Percentiles rank a stretch among this genome's conserved stretches.
These are phyloP conservation scores for Meloe dianella DNA, from an alignment of 2,888 invertebrate species.

Conservation along the genomic window DNA sequence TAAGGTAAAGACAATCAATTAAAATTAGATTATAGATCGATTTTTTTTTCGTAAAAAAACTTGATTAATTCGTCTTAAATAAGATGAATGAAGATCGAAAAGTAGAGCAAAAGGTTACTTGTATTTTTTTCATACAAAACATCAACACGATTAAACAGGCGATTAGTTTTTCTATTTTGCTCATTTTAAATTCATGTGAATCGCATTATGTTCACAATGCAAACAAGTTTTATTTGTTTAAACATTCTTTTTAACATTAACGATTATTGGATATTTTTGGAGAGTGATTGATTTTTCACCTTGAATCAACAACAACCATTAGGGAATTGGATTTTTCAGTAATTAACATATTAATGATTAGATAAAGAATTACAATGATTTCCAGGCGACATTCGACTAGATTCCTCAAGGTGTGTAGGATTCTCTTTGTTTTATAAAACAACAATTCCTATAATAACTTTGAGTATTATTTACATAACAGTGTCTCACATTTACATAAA, in stretches of 20 bases:
- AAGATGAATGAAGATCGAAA: not conserved
- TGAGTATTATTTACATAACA: not conserved
- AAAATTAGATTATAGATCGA: too few relatives aligned
- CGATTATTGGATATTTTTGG: not conserved
- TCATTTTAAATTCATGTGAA: not conserved
- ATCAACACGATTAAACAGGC: too few relatives aligned
- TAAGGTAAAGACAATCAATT: not conserved
- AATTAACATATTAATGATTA: not conserved
- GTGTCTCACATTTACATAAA: conserved; percentile 3
- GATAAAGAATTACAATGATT: too few relatives aligned
- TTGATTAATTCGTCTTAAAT: too few relatives aligned
- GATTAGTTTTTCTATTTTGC: not conserved
- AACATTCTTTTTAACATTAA: not conserved
- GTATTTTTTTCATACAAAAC: too few relatives aligned
- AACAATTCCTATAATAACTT: not conserved
- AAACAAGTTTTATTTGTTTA: not conserved
- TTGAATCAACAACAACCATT: not conserved
- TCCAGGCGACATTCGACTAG: not conserved
- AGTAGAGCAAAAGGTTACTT: conserved; percentile 21
- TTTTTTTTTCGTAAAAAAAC: too few relatives aligned
- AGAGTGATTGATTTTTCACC: conserved; percentile 1
- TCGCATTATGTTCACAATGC: not conserved
- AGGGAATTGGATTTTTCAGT: too few relatives aligned
- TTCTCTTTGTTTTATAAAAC: not conserved
- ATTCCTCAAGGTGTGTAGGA: not conserved